Base-by-base conservation (phyloP, 1,140 invertebrate species). In the Anadara kagoshimensis region DNA sequence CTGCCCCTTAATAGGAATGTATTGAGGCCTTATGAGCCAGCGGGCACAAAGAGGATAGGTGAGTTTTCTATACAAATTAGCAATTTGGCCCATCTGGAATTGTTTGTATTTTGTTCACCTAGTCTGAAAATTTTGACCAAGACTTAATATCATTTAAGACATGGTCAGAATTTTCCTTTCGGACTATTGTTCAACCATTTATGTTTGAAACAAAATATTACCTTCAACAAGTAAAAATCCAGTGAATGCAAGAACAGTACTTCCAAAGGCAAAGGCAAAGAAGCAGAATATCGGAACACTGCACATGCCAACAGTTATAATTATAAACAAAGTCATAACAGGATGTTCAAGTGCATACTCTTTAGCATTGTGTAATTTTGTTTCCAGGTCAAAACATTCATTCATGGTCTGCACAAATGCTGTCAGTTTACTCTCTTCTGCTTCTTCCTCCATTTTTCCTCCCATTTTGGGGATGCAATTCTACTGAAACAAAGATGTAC, bases 211-310 rank as follows among this genome's bases (percentile, higher is more conserved):
- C 29, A 36, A 36, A n/a, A 36, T 41, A 53, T 36, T 70, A 78
- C 76, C 72, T 71, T 78, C 72, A 70, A 78, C 36, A 14, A 78
- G 49, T 3, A 78, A 54, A 43, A 78, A 62, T 43, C 62, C 64
- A 54, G 63, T 43, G n/a, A 78, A 70, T 7, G 67, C 59, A 26
- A 78, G 24, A 14, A 61, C 51, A 26, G 68, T 26, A 64, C 54
- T 69, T 24, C 54, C 66, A 36, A 78, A 43, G 7, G 75, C 72
- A 64, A 78, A 78, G 2, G 63, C 20, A 20, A 66, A 45, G 53
- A 78, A 78, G 10, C 69, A 63, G n/a, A 74, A 57, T 8, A 78
- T 44, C 5, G 76, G 76, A 3, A 74, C 47, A 41, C 71, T 22
- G 56, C 67, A 74, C 72, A 78, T 74, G 22, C 22, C 72, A 16